A percentile compares a stretch with the other conserved stretches of the same genome.
Conservation (phyloP, 2,113 vertebrate species). For the Strix uralensis region DNA sequence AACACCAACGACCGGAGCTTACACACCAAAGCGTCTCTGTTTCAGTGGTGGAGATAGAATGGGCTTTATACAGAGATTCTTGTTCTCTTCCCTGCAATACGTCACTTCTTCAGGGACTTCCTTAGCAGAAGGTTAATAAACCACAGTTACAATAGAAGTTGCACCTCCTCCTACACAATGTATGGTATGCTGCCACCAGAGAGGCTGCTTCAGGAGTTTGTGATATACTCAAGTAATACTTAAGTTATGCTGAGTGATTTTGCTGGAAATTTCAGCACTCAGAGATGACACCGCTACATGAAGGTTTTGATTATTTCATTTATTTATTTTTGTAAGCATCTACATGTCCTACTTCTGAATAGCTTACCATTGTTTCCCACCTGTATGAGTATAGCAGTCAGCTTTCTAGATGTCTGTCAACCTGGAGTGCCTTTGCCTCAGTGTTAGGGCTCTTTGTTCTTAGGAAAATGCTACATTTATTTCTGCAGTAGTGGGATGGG, state of each 20-base stretch:
- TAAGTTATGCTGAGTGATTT: neutral
- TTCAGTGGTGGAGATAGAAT: neutral
- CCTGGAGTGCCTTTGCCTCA: neutral
- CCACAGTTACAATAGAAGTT: neutral
- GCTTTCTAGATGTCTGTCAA: neutral
- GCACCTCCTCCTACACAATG: neutral
- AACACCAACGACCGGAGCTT: neutral
- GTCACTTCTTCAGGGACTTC: neutral
- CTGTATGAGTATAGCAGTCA: neutral
- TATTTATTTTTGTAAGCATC: neutral
- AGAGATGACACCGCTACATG: neutral
- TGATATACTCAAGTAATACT: neutral
- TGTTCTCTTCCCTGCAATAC: neutral
- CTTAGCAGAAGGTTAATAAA: neutral
- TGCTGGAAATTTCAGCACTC: neutral
- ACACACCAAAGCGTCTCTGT: neutral
- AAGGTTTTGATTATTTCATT: neutral
- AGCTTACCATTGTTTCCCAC: neutral
- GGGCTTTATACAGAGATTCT: neutral
- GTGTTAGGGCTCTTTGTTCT: neutral
- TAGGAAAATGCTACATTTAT: neutral
- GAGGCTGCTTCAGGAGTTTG: neutral
- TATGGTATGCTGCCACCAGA: neutral
- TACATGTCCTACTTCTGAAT: neutral
- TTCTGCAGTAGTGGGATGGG: neutral